Percentiles rank a stretch among this genome's conserved stretches.
These are phyloP conservation scores for Polylopha cassiicola DNA, from an alignment of 2,888 invertebrate genomes.

Conservation along the genomic window DNA sequence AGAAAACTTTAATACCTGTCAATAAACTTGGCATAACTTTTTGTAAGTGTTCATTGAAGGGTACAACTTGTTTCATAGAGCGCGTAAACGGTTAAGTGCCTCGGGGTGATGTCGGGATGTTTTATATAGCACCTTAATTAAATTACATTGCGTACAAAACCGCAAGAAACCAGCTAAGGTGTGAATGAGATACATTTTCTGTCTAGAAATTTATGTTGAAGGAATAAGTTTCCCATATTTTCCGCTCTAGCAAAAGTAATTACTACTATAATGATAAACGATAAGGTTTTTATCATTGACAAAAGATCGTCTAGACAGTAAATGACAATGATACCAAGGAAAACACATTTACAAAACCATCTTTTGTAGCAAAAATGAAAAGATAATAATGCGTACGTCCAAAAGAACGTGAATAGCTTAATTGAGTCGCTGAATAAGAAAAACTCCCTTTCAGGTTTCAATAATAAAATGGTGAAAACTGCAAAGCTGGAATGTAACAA, in stretches of 20 bases:
- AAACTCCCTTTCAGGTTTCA: constrained; percentile 45
- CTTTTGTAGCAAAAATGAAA: constrained; percentile 4
- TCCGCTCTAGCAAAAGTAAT: too few species aligned
- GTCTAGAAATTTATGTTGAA: too few species aligned
- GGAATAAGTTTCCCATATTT: too few species aligned
- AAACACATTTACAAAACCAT: constrained; percentile 1
- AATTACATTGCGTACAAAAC: constrained; percentile 62
- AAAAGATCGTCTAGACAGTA: too few species aligned
- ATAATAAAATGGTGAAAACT: constrained; percentile 46
- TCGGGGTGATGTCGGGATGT: constrained; percentile 46
- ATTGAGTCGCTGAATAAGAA: constrained; percentile 52
- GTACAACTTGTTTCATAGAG: not conserved
- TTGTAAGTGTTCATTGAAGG: too few species aligned
- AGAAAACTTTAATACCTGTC: too few species aligned
- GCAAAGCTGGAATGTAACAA: constrained; percentile 54
- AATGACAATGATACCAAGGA: not conserved
- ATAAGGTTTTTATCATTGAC: too few species aligned
- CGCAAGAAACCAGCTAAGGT: constrained; percentile 44
- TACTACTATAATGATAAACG: too few species aligned
- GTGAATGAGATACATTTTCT: constrained; percentile 23
- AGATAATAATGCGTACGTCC: constrained; percentile 10
- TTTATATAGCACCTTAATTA: constrained; percentile 64
- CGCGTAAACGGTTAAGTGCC: constrained; percentile 36
- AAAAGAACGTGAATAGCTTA: constrained; percentile 31
- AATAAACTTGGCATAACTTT: too few species aligned